Conservation (phyloP, 2,888 invertebrate species). For the Tachina grossa region DNA sequence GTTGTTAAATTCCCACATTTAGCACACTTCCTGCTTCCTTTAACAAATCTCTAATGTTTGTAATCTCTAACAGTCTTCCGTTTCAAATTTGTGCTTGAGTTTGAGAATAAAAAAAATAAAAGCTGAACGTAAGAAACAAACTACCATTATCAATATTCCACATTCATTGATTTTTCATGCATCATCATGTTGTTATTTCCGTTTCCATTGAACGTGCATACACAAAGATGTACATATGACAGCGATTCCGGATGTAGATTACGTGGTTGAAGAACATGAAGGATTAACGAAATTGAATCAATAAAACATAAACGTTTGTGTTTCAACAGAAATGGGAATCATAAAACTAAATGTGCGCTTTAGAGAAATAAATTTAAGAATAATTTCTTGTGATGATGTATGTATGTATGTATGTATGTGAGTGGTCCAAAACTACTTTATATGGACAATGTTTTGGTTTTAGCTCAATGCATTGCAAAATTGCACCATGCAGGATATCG, state of each 20-base stretch:
- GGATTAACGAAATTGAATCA: slow-evolving; percentile 54
- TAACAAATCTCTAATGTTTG: neutral
- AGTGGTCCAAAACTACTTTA: too few relatives aligned
- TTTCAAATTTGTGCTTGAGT: slow-evolving; percentile 2
- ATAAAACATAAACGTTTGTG: slow-evolving; percentile 43
- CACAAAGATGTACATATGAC: neutral
- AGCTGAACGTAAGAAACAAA: slow-evolving; percentile 10
- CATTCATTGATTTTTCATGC: neutral
- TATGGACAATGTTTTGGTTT: too few relatives aligned
- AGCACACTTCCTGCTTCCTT: neutral
- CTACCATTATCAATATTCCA: slow-evolving; percentile 30
- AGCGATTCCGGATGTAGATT: slow-evolving; percentile 51
- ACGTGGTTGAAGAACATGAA: slow-evolving; percentile 46
- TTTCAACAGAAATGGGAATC: neutral
- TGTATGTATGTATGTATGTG: too few relatives aligned
- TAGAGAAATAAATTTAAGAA: neutral
- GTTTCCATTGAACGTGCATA: slow-evolving; percentile 6
- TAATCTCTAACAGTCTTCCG: neutral
- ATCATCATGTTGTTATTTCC: slow-evolving; percentile 51
- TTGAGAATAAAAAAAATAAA: neutral
- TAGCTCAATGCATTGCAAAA: too few relatives aligned
- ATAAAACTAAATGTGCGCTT: neutral
- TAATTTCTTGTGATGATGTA: too few relatives aligned
- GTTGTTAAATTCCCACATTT: neutral
- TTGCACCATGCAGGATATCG: too few relatives aligned